A percentile compares a stretch with the other conserved stretches of the same genome.
Evolutionary conservation across 2,888 invertebrate genomes (phyloP).

Genomic region (Cheilosia soror): DNA sequence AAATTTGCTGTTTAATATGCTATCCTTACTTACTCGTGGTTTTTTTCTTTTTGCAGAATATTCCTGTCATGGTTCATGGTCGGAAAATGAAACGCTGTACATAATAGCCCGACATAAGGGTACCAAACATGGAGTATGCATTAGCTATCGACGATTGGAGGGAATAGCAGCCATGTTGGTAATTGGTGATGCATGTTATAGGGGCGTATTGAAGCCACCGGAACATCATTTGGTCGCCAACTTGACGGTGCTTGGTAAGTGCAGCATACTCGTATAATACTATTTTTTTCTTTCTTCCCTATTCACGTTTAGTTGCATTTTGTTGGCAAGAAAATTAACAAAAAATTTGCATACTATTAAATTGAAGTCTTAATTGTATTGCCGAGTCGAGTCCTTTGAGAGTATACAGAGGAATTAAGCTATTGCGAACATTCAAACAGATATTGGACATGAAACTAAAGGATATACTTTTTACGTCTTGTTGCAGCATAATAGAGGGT

Average conservation of each 20-base stretch:
- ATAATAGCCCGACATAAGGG: slow-evolving; percentile 86
- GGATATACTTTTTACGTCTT: no score
- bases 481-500: neutral
- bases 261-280: slow-evolving; percentile 1
- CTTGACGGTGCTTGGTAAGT: slow-evolving; percentile 82
- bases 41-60: slow-evolving; percentile 86
- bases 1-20: slow-evolving; percentile 15
- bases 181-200: slow-evolving; percentile 83
- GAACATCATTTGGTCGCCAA: slow-evolving; percentile 84
- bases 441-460: neutral
- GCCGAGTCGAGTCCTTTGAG: neutral
- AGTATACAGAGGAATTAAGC: neutral
- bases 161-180: slow-evolving; percentile 82
- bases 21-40: slow-evolving; percentile 32
- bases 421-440: neutral
- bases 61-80: slow-evolving; percentile 95
- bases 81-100: slow-evolving; percentile 93
- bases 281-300: slow-evolving; percentile 2
- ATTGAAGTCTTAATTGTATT: slow-evolving; percentile 4
- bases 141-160: slow-evolving; percentile 83
- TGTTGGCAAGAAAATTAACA: slow-evolving; percentile 12
- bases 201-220: slow-evolving; percentile 82
- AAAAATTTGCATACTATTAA: slow-evolving; percentile 8
- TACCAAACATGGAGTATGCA: slow-evolving; percentile 83
- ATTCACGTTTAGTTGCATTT: slow-evolving; percentile 6